Percentiles rank a stretch among this genome's conserved stretches.
phyloP scores from a whole-genome alignment of 2,113 vertebrate genomes.

The Colossoma macropomum region DNA sequence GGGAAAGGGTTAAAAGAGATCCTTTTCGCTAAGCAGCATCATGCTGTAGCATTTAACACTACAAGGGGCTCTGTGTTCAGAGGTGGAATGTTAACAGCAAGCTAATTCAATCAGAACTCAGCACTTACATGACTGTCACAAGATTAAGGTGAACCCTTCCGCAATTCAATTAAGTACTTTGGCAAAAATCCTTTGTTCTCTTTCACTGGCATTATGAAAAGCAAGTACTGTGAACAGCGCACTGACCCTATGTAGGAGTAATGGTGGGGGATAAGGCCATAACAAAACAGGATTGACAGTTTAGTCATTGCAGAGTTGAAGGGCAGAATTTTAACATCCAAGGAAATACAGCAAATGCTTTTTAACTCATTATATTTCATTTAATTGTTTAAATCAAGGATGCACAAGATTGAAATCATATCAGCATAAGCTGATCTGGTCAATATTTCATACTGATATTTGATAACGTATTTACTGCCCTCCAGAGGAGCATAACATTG shows the following conservation, averaged over 20 bases:
- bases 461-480: no score
- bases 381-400: neutral
- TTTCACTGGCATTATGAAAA: conserved; percentile 38
- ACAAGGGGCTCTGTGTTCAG: conserved; percentile 62
- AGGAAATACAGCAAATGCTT: neutral
- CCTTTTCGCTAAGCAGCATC: conserved; percentile 64
- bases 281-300: neutral
- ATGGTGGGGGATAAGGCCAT: neutral
- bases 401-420: neutral
- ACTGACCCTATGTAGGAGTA: neutral
- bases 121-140: conserved; percentile 70
- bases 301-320: neutral
- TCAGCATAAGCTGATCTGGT: no score
- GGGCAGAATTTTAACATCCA: neutral
- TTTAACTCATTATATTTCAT: neutral
- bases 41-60: conserved; percentile 68
- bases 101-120: conserved; percentile 63
- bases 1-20: conserved; percentile 35
- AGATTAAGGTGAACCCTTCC: conserved; percentile 56
- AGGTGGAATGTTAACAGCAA: conserved; percentile 51
- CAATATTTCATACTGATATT: no score
- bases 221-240: neutral
- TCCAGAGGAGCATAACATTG: no score
- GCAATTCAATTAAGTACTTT: conserved; percentile 65
- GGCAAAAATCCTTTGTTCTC: conserved; percentile 40